Percentiles rank a stretch among this genome's conserved stretches.
Evolutionary conservation across 1,140 invertebrate genomes (phyloP).

Genomic region (Drosophila asahinai): DNA sequence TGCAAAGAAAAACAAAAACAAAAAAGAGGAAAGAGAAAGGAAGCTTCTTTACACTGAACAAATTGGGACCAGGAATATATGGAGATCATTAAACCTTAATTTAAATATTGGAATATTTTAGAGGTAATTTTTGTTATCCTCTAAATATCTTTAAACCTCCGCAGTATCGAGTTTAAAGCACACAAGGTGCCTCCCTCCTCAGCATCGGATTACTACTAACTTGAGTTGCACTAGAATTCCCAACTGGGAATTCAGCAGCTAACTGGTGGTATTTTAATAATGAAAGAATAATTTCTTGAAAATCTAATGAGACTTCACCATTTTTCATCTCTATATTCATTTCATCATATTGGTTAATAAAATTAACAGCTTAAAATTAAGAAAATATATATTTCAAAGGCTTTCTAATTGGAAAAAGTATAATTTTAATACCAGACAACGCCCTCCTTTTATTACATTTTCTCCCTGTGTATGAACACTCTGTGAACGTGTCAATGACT

Average conservation of each 20-base stretch:
- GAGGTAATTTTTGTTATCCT: not conserved
- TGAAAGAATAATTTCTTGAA: too few species aligned
- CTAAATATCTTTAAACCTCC: not conserved
- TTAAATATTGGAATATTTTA: not conserved
- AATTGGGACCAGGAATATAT: not conserved
- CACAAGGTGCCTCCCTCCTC: too few species aligned
- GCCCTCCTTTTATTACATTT: not conserved
- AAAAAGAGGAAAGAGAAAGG: conserved; percentile 37
- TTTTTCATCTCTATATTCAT: too few species aligned
- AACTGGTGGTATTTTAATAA: not conserved
- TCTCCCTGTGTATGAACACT: conserved; percentile 8
- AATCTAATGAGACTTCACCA: too few species aligned
- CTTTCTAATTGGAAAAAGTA: too few species aligned
- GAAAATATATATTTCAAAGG: too few species aligned
- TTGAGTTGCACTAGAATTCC: not conserved
- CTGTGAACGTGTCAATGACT: conserved; percentile 50
- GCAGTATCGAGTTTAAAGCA: not conserved
- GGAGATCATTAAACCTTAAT: not conserved
- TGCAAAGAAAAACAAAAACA: not conserved
- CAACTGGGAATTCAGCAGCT: not conserved
- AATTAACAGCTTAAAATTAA: too few species aligned
- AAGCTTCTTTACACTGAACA: conserved; percentile 14
- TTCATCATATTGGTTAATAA: too few species aligned
- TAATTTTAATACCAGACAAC: not conserved
- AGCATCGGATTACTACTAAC: too few species aligned